A percentile compares a stretch with the other conserved stretches of the same genome.
Evolutionary conservation across 1,140 invertebrate species (phyloP).

Genomic region (Heliconius congener): DNA sequence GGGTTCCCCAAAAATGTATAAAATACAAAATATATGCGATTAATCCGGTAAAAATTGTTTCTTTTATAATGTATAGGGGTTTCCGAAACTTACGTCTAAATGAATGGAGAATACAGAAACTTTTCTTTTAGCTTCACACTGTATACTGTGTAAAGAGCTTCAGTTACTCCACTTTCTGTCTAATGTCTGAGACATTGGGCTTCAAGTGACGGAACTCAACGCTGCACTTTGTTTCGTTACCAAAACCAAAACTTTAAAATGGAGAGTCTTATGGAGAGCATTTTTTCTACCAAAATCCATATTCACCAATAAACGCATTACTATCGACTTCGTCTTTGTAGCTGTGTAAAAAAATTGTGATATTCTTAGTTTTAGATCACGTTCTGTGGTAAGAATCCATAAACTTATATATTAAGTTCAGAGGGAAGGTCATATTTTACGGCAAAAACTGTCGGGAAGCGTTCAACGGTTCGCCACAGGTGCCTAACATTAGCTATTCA

Average conservation of each 20-base stretch:
- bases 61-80: background rate
- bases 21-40: too few relatives aligned
- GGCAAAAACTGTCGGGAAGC: constrained; percentile 39
- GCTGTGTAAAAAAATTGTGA: background rate
- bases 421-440: constrained; percentile 37
- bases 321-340: background rate
- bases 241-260: too few relatives aligned
- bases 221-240: background rate
- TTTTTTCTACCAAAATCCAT: too few relatives aligned
- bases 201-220: background rate
- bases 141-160: too few relatives aligned
- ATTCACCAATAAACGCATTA: background rate
- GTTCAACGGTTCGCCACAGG: constrained; percentile 36
- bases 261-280: too few relatives aligned
- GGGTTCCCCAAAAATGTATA: too few relatives aligned
- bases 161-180: too few relatives aligned
- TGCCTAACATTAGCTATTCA: constrained; percentile 32
- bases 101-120: too few relatives aligned
- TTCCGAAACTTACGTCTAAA: too few relatives aligned
- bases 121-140: too few relatives aligned
- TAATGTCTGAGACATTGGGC: too few relatives aligned
- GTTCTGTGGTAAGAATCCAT: constrained; percentile 37
- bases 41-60: too few relatives aligned
- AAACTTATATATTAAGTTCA: constrained; percentile 39
- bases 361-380: constrained; percentile 35